Evolutionary conservation across 2,888 invertebrate species (phyloP).

Genomic region (Anticlea derivata): DNA sequence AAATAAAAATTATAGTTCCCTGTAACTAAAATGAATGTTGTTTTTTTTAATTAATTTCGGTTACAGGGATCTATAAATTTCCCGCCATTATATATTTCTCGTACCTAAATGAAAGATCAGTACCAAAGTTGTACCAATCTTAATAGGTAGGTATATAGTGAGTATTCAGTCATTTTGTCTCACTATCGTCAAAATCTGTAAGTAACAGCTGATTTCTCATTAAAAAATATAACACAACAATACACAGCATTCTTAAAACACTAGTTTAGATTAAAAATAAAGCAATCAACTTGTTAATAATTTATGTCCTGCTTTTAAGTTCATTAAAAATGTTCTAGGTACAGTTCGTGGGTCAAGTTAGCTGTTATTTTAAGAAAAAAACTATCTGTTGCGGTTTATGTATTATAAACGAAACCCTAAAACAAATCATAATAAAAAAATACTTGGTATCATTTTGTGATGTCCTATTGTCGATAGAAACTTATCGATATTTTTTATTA

Average conservation of each 20-base stretch:
- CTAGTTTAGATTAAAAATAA: conserved; percentile 62
- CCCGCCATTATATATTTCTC: no score
- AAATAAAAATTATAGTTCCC: no score
- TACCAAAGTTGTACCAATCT: no score
- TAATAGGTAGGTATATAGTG: no score
- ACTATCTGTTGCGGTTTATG: no score
- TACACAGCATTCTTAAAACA: conserved; percentile 66
- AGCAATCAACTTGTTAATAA: conserved; percentile 57
- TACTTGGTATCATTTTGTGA: conserved; percentile 16
- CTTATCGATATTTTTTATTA: neutral
- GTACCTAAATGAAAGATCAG: no score
- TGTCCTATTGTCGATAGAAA: conserved; percentile 23
- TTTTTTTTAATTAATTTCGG: no score
- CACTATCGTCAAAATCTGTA: conserved; percentile 10
- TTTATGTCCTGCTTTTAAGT: conserved; percentile 44
- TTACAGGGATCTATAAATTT: no score
- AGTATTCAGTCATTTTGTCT: neutral
- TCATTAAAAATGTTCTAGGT: conserved; percentile 50
- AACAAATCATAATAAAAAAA: conserved; percentile 31
- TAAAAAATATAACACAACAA: conserved; percentile 59
- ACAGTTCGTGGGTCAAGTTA: conserved; percentile 46
- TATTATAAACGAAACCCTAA: conserved; percentile 10
- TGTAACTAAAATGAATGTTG: no score
- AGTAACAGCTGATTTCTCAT: conserved; percentile 27
- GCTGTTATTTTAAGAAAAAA: conserved; percentile 43